These are phyloP conservation scores for Scolopax bukidnonensis DNA, from an alignment of 2,797 vertebrate genomes.

Conservation along the genomic window DNA sequence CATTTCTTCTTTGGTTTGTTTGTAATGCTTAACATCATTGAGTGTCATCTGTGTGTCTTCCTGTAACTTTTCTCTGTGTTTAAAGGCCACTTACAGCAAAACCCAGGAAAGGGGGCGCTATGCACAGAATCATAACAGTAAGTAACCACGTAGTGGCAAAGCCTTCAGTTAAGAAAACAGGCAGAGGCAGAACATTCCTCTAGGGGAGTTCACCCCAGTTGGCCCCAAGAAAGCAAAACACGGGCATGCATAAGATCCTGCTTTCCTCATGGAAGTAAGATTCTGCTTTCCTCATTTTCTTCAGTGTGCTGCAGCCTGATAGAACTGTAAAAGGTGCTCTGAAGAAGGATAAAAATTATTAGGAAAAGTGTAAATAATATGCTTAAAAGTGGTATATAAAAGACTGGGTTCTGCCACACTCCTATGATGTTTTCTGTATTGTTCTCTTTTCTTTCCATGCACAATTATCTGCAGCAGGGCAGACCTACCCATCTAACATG, in stretches of 20 bases:
- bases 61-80: neutral
- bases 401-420: neutral
- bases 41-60: neutral
- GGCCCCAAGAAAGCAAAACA: neutral
- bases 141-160: neutral
- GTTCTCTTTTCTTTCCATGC: neutral
- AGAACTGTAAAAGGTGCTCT: neutral
- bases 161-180: neutral
- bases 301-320: neutral
- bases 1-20: neutral
- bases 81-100: neutral
- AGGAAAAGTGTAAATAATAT: neutral
- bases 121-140: accelerated
- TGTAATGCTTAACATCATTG: neutral
- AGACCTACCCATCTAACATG: neutral
- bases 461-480: neutral
- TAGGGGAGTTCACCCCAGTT: neutral
- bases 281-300: too few species aligned
- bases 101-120: neutral
- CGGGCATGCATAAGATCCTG: neutral
- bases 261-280: neutral
- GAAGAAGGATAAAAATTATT: neutral
- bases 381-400: neutral
- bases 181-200: neutral
- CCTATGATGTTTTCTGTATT: neutral